Evolutionary conservation across 1,140 invertebrate species (phyloP).

Genomic region (Idris sp.): DNA sequence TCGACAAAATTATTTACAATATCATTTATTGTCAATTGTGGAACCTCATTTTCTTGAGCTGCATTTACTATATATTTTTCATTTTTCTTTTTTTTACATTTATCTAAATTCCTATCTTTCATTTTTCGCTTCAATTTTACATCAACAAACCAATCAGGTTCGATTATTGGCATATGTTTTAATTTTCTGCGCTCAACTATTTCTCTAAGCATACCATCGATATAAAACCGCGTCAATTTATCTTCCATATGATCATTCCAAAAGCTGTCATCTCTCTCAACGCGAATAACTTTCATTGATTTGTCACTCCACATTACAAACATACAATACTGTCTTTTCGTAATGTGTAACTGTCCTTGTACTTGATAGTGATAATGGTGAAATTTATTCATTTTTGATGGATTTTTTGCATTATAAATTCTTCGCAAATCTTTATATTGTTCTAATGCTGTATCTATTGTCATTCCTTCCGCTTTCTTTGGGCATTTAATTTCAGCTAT

Average conservation of each 20-base stretch:
- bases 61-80: too few relatives aligned
- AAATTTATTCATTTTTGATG: not conserved
- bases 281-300: slow-evolving; percentile 37
- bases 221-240: too few relatives aligned
- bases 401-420: not conserved
- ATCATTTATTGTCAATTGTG: too few relatives aligned
- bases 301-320: slow-evolving; percentile 7
- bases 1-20: too few relatives aligned
- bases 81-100: too few relatives aligned
- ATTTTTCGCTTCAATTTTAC: too few relatives aligned
- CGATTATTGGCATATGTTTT: too few relatives aligned
- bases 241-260: slow-evolving; percentile 1
- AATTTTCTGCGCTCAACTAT: too few relatives aligned
- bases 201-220: too few relatives aligned
- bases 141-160: too few relatives aligned
- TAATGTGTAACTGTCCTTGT: slow-evolving; percentile 11
- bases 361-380: slow-evolving; percentile 12
- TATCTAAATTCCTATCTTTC: too few relatives aligned
- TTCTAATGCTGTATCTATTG: not conserved
- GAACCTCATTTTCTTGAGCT: too few relatives aligned
- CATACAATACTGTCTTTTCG: slow-evolving; percentile 1
- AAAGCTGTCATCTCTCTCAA: slow-evolving; percentile 9
- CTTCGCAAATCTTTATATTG: not conserved
- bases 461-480: not conserved
- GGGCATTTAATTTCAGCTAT: slow-evolving; percentile 5